Evolutionary conservation across 2,113 vertebrate genomes (phyloP).

Genomic region (Actinemys pallida): DNA sequence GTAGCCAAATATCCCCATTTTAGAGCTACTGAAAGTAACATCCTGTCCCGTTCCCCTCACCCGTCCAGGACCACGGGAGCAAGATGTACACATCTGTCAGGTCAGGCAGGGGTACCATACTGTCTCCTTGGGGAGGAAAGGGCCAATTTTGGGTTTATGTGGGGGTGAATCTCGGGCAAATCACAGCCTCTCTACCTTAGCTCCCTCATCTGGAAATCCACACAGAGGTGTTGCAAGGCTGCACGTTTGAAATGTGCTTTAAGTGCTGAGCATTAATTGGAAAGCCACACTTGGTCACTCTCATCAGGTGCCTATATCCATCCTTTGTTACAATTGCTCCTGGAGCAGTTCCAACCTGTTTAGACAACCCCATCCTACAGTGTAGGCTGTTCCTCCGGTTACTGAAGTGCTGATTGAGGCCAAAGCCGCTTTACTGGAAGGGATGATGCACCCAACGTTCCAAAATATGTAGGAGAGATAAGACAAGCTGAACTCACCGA

Average conservation of each 20-base stretch:
- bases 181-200: not conserved
- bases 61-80: too few species aligned
- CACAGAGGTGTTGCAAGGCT: rapidly evolving
- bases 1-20: not conserved
- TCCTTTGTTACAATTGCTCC: not conserved
- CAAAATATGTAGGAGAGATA: not conserved
- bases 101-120: not conserved
- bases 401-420: rapidly evolving
- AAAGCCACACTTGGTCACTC: not conserved
- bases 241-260: not conserved
- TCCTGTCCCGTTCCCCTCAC: too few species aligned
- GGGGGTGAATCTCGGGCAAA: too few species aligned
- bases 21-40: not conserved
- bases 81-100: too few species aligned
- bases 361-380: not conserved
- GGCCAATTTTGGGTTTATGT: not conserved
- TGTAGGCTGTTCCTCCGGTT: not conserved
- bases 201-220: not conserved
- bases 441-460: not conserved
- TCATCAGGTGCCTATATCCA: not conserved
- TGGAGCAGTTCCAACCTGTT: not conserved
- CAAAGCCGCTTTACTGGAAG: not conserved
- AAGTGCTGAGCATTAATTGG: not conserved
- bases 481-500: not conserved
- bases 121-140: not conserved